Conservation (phyloP, 2,888 invertebrate species). For the Aspidiotus destructor region DNA sequence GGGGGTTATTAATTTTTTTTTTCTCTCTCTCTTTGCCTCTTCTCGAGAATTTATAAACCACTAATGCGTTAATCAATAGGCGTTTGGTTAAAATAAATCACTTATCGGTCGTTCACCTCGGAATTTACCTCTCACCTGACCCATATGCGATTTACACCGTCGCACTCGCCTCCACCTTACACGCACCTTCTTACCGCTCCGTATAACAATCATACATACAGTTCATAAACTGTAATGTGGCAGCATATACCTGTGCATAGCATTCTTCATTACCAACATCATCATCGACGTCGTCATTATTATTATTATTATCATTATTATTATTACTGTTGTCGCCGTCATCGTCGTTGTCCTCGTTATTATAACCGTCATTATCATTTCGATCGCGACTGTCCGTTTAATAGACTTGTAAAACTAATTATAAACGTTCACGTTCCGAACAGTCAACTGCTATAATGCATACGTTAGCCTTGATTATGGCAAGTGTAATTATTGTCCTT, state of each 20-base stretch:
- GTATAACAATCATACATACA: conserved; percentile 10
- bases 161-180: conserved; percentile 15
- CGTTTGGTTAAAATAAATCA: conserved; percentile 27
- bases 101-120: conserved; percentile 29
- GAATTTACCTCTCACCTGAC: conserved; percentile 27
- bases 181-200: conserved; percentile 12
- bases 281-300: conserved; percentile 11
- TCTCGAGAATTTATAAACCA: conserved; percentile 9
- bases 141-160: conserved; percentile 20
- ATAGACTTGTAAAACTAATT: conserved; percentile 21
- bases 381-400: conserved; percentile 23
- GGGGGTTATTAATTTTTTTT: too few species aligned
- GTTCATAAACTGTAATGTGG: not conserved
- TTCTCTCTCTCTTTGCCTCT: too few species aligned
- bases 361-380: conserved; percentile 19
- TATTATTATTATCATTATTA: conserved; percentile 5
- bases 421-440: conserved; percentile 12
- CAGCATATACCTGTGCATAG: not conserved
- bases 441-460: not conserved
- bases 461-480: not conserved
- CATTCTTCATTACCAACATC: conserved; percentile 14
- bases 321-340: not conserved
- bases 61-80: conserved; percentile 27
- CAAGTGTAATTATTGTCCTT: not conserved
- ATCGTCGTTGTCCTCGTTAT: conserved; percentile 6